These are phyloP conservation scores for Elegia similella DNA, from an alignment of 2,888 invertebrate species.

Conservation along the genomic window DNA sequence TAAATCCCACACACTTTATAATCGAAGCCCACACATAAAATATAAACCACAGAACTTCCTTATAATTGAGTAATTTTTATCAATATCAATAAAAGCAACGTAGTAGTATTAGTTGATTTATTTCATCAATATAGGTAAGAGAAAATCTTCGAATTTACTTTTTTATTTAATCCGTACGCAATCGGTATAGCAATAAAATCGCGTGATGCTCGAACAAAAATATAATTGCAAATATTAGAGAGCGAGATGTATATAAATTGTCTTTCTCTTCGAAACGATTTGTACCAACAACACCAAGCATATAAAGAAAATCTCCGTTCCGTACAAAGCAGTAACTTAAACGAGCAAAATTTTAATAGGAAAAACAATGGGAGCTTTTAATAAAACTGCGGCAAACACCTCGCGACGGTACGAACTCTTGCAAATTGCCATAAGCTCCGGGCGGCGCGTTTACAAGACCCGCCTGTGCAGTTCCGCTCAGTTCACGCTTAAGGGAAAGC, in stretches of 20 bases:
- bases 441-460: constrained; percentile 70
- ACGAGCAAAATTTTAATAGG: constrained; percentile 50
- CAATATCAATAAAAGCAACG: too few species aligned
- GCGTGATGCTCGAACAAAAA: too few species aligned
- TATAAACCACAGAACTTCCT: too few species aligned
- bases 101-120: too few species aligned
- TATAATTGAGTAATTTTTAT: too few species aligned
- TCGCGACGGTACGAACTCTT: constrained; percentile 65
- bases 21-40: too few species aligned
- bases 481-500: constrained; percentile 51
- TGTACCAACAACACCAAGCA: background rate
- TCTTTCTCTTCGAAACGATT: background rate
- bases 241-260: background rate
- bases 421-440: constrained; percentile 77
- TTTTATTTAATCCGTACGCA: too few species aligned
- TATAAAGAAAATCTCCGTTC: background rate
- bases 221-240: too few species aligned
- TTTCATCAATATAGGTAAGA: too few species aligned
- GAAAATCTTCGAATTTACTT: too few species aligned
- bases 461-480: constrained; percentile 62
- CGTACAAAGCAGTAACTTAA: constrained; percentile 3
- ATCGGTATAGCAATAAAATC: too few species aligned
- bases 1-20: too few species aligned
- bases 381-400: constrained; percentile 69
- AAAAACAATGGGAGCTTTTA: constrained; percentile 66